Conservation (phyloP, 2,888 invertebrate genomes). For the Apotomis turbidana region DNA sequence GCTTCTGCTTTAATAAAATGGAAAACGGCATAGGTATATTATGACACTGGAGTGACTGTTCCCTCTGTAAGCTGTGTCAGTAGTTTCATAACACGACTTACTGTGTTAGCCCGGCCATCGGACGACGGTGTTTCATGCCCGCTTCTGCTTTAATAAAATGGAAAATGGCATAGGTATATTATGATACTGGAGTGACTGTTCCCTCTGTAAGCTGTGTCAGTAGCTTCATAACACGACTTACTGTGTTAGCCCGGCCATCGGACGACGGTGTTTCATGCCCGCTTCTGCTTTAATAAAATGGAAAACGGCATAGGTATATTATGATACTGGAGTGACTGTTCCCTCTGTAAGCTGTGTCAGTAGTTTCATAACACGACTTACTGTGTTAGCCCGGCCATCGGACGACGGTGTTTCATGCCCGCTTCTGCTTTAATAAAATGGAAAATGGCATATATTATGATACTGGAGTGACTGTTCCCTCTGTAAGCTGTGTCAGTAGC, state of each 20-base stretch:
- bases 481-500: constrained; percentile 2
- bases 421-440: constrained; percentile 34
- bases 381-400: constrained; percentile 10
- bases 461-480: not conserved
- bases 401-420: constrained; percentile 20
- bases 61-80: not conserved
- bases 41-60: not conserved
- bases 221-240: constrained; percentile 23
- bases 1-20: too few relatives aligned
- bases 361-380: constrained; percentile 37
- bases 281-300: too few relatives aligned
- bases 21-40: too few relatives aligned
- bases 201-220: not conserved
- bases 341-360: not conserved
- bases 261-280: too few relatives aligned
- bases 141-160: constrained; percentile 34
- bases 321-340: not conserved
- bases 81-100: constrained; percentile 37
- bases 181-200: too few relatives aligned
- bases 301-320: too few relatives aligned
- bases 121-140: constrained; percentile 20
- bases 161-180: too few relatives aligned
- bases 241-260: not conserved
- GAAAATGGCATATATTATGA: too few relatives aligned
- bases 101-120: constrained; percentile 10